These are phyloP conservation scores for Gymnoscopelus microlampas DNA, from an alignment of 2,797 vertebrate genomes.

Conservation along the genomic window DNA sequence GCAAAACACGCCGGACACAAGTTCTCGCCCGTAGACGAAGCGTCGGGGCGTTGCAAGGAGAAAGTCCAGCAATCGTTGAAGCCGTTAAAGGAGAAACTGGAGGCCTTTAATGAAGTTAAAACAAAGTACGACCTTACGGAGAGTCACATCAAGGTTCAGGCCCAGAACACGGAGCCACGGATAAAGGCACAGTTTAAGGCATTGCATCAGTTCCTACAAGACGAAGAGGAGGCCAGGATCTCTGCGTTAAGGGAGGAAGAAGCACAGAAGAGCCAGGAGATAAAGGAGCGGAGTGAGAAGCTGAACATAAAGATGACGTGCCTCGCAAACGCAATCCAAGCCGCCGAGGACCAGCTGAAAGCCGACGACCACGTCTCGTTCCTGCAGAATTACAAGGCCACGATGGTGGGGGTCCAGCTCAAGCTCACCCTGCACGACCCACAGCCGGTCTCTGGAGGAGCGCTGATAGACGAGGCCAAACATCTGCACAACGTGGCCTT, in stretches of 20 bases:
- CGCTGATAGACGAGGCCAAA: slow-evolving; percentile 5
- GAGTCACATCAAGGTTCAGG: background rate
- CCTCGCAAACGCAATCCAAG: background rate
- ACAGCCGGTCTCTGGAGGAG: background rate
- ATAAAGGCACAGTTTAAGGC: background rate
- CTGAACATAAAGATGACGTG: background rate
- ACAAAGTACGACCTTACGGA: background rate
- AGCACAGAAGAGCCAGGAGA: background rate
- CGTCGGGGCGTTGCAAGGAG: background rate
- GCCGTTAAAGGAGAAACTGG: background rate
- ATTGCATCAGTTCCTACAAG: background rate
- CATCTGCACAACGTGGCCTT: slow-evolving; percentile 9
- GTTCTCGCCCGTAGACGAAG: slow-evolving; percentile 7
- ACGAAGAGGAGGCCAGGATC: slow-evolving; percentile 6
- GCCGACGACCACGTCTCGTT: background rate
- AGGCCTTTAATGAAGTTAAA: background rate
- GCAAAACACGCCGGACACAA: slow-evolving; percentile 5
- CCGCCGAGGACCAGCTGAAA: background rate
- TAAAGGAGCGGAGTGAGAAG: background rate
- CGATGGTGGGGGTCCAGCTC: background rate
- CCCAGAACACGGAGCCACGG: background rate
- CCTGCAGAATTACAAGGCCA: slow-evolving; percentile 1
- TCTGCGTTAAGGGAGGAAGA: background rate
- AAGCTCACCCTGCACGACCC: background rate
- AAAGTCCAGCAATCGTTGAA: too few species aligned